phyloP scores from a whole-genome alignment of 2,113 vertebrate genomes.

The Phycodurus eques region DNA sequence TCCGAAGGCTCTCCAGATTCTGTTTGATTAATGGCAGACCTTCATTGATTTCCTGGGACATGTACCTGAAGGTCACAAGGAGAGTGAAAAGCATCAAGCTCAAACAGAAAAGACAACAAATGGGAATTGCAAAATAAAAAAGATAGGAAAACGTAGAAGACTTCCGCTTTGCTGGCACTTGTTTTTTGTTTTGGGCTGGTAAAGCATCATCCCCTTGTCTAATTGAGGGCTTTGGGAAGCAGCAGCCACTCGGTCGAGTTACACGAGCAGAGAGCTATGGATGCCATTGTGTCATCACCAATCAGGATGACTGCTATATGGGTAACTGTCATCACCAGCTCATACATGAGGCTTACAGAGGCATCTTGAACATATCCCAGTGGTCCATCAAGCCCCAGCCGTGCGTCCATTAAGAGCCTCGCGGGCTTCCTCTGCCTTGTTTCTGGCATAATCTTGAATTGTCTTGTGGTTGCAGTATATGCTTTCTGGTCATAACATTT shows the following conservation, averaged over 20 bases:
- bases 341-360: conserved; percentile 53
- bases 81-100: conserved; percentile 21
- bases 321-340: conserved; percentile 59
- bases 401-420: conserved; percentile 8
- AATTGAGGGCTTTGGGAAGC: conserved; percentile 43
- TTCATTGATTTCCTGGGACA: conserved; percentile 38
- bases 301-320: conserved; percentile 61
- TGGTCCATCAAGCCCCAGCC: conserved; percentile 19
- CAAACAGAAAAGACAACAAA: conserved; percentile 7
- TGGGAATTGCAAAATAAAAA: neutral
- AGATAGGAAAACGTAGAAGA: neutral
- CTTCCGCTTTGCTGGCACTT: conserved; percentile 12
- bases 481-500: neutral
- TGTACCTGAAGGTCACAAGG: conserved; percentile 41
- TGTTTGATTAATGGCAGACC: conserved; percentile 28
- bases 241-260: conserved; percentile 53
- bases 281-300: conserved; percentile 68
- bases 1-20: conserved; percentile 10
- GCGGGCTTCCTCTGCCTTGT: conserved; percentile 14
- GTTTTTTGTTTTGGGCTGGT: conserved; percentile 10
- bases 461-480: neutral
- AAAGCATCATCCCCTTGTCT: conserved; percentile 45
- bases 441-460: conserved; percentile 31
- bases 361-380: conserved; percentile 43
- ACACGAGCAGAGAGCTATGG: conserved; percentile 58